Conservation (phyloP, 2,113 vertebrate genomes). For the Psettodes erumei region DNA sequence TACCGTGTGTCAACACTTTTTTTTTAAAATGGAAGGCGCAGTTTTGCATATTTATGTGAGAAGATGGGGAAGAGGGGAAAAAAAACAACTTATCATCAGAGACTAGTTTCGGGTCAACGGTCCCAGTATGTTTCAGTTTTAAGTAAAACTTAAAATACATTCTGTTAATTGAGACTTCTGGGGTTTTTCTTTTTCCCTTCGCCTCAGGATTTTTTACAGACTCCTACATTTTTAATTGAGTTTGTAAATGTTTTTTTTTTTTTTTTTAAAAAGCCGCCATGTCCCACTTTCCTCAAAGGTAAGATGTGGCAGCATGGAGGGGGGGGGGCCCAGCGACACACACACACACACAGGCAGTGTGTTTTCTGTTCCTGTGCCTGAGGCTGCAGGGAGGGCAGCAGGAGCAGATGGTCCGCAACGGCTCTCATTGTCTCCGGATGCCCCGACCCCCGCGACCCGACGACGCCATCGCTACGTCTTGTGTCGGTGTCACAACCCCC, state of each 20-base stretch:
- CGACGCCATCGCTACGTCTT: slow-evolving; percentile 38
- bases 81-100: too few relatives aligned
- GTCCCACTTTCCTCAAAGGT: slow-evolving; percentile 59
- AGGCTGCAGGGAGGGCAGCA: slow-evolving; percentile 42
- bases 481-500: slow-evolving; percentile 67
- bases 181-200: background rate
- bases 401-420: slow-evolving; percentile 63
- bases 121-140: slow-evolving; percentile 2
- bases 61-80: too few relatives aligned
- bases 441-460: slow-evolving; percentile 21
- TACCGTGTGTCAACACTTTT: background rate
- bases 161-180: background rate
- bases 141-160: background rate
- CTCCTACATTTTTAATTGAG: slow-evolving; percentile 46
- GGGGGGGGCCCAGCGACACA: slow-evolving; percentile 35
- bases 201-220: slow-evolving; percentile 22
- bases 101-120: background rate
- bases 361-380: slow-evolving; percentile 41
- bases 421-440: slow-evolving; percentile 57
- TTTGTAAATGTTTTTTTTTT: slow-evolving; percentile 57
- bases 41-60: background rate
- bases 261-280: slow-evolving; percentile 26
- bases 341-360: slow-evolving; percentile 23
- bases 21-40: background rate
- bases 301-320: slow-evolving; percentile 44